Percentiles rank a stretch among this genome's conserved stretches.
Conservation (phyloP, 2,888 invertebrate species). For the Eupithecia inturbata region DNA sequence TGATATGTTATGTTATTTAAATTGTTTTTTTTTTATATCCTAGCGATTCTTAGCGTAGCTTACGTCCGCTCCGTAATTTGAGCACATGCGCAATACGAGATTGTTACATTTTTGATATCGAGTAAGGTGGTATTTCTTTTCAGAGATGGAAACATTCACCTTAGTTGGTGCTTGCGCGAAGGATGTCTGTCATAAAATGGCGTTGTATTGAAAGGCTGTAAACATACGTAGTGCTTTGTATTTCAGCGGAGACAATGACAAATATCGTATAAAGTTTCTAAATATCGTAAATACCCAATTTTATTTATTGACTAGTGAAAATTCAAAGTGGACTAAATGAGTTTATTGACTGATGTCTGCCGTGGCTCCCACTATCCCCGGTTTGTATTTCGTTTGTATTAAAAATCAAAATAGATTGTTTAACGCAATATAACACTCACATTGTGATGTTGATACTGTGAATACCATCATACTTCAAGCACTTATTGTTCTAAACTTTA, state of each 20-base stretch:
- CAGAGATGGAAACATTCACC: neutral
- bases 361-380: conserved; percentile 83
- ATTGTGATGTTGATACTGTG: neutral
- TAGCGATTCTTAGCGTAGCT: neutral
- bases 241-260: conserved; percentile 40
- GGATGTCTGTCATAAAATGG: conserved; percentile 65
- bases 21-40: neutral
- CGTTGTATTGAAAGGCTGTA: conserved; percentile 76
- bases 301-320: conserved; percentile 59
- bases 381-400: conserved; percentile 59
- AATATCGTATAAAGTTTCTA: neutral
- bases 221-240: conserved; percentile 66
- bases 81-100: neutral
- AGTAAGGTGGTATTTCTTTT: neutral
- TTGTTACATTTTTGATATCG: neutral
- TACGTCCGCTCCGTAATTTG: neutral
- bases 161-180: conserved; percentile 5
- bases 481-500: neutral
- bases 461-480: neutral
- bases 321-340: conserved; percentile 77
- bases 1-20: neutral
- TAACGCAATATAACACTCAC: neutral
- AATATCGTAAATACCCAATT: conserved; percentile 4
- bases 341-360: conserved; percentile 83
- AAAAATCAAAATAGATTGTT: neutral